A percentile compares a stretch with the other conserved stretches of the same genome.
Conservation (phyloP, 2,797 vertebrate species). For the Tolypeutes matacus region DNA sequence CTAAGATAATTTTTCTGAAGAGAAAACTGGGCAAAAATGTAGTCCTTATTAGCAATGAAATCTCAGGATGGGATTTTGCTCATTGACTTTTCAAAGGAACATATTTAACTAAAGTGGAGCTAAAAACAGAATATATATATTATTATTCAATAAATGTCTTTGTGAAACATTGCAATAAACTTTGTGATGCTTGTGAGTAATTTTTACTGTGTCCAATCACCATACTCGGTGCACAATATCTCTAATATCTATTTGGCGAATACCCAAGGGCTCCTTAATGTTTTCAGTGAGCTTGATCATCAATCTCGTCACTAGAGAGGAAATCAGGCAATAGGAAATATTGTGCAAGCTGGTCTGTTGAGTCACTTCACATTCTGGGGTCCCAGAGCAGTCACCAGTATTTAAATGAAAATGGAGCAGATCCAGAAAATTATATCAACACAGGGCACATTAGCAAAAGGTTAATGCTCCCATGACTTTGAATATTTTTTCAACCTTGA, state of each 20-base stretch:
- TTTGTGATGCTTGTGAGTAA: background rate
- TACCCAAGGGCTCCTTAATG: background rate
- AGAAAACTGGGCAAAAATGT: background rate
- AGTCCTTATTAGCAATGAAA: background rate
- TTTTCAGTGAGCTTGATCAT: slow-evolving; percentile 40
- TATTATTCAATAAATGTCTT: no score
- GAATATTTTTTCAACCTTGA: background rate
- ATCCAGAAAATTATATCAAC: background rate
- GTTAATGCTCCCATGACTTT: background rate
- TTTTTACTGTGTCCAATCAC: slow-evolving; percentile 29
- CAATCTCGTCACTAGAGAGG: slow-evolving; percentile 9
- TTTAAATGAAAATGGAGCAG: background rate
- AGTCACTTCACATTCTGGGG: background rate
- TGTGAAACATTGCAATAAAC: background rate
- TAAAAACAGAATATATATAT: background rate
- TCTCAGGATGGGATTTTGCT: background rate
- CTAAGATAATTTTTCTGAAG: background rate
- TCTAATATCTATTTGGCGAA: background rate
- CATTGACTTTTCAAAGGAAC: background rate
- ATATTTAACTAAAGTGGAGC: background rate
- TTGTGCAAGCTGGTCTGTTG: background rate
- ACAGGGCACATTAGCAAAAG: background rate
- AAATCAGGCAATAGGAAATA: background rate
- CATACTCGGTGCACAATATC: background rate
- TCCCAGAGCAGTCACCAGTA: background rate